Conservation (phyloP, 2,888 invertebrate species). For the Conchocele bisecta region DNA sequence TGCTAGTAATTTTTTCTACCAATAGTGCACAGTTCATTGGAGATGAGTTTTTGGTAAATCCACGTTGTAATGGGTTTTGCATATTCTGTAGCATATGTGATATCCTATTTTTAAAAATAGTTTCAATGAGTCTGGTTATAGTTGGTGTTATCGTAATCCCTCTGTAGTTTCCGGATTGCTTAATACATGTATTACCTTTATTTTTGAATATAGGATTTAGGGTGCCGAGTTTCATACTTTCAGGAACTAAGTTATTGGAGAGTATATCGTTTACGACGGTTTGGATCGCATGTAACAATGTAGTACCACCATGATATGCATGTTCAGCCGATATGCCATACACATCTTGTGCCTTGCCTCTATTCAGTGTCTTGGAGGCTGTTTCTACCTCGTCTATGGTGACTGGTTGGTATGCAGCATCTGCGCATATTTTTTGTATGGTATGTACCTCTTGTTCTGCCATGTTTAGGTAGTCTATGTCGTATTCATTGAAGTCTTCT, state of each 20-base stretch:
- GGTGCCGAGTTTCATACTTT: neutral
- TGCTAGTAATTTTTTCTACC: neutral
- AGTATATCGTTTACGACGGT: neutral
- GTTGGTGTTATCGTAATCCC: constrained; percentile 4
- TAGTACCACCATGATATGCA: neutral
- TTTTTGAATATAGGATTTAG: constrained; percentile 6
- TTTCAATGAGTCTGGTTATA: neutral
- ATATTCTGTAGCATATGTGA: neutral
- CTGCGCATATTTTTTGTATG: too few relatives aligned
- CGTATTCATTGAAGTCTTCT: too few relatives aligned
- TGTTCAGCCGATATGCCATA: constrained; percentile 2
- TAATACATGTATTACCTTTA: too few relatives aligned
- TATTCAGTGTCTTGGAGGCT: neutral
- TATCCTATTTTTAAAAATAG: constrained; percentile 4
- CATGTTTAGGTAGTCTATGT: too few relatives aligned
- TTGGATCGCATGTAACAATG: neutral
- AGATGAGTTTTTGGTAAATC: constrained; percentile 2
- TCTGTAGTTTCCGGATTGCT: neutral
- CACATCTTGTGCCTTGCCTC: neutral
- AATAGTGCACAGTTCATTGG: constrained; percentile 8
- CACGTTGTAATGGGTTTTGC: constrained; percentile 6
- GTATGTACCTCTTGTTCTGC: too few relatives aligned
- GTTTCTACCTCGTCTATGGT: too few relatives aligned
- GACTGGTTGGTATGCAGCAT: too few relatives aligned
- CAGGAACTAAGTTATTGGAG: constrained; percentile 1